phyloP scores from a whole-genome alignment of 2,888 invertebrate species.

The Leistus spinibarbis region DNA sequence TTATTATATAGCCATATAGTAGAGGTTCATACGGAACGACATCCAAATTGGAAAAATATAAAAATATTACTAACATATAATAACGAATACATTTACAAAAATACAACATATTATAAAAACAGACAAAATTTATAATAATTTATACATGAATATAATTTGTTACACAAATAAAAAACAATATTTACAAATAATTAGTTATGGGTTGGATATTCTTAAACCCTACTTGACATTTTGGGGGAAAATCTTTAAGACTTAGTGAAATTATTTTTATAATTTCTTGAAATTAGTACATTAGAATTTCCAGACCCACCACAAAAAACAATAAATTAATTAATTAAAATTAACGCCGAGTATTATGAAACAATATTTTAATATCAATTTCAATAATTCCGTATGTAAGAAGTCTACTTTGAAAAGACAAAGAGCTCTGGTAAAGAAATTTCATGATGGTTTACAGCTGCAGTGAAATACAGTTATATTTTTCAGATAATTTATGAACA shows the following conservation, averaged over 20 bases:
- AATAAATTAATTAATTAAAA: background rate
- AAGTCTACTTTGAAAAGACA: constrained; percentile 22
- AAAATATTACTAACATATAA: background rate
- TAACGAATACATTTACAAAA: background rate
- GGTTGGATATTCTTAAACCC: too few species aligned
- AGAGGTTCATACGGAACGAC: background rate
- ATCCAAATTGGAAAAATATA: background rate
- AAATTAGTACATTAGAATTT: background rate
- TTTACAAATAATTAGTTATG: background rate
- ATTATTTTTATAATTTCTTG: background rate
- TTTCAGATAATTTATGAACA: constrained; percentile 12
- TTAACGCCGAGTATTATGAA: background rate
- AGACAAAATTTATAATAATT: background rate
- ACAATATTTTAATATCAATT: background rate
- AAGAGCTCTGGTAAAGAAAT: constrained; percentile 17
- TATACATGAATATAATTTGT: background rate
- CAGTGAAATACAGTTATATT: constrained; percentile 22
- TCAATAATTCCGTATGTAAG: constrained; percentile 26
- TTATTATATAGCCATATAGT: background rate
- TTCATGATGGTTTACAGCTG: constrained; percentile 10
- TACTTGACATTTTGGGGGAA: too few species aligned
- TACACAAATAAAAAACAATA: background rate
- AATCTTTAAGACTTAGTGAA: too few species aligned
- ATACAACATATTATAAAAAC: background rate
- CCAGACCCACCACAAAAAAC: background rate